Conservation (phyloP, 1,140 invertebrate genomes). For the Neotoxoptera formosana region DNA sequence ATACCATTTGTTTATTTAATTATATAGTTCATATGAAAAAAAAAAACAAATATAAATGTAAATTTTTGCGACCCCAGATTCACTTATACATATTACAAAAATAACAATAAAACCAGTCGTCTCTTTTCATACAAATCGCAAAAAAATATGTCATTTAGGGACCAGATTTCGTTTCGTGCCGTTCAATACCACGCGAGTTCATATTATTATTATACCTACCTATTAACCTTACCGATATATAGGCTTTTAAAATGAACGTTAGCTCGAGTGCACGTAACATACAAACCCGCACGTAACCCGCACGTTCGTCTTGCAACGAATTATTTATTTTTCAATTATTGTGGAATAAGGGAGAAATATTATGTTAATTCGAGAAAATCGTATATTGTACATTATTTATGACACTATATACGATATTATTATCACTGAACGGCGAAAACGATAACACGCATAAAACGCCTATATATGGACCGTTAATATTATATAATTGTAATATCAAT, state of each 20-base stretch:
- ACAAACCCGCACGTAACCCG: not conserved
- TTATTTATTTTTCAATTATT: not conserved
- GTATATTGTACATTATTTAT: not conserved
- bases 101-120: not conserved
- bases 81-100: constrained; percentile 10
- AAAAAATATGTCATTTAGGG: not conserved
- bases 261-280: not conserved
- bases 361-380: not conserved
- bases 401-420: not conserved
- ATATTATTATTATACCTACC: not conserved
- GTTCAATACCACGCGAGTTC: not conserved
- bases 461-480: too few species aligned
- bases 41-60: constrained; percentile 30
- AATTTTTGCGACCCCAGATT: not conserved
- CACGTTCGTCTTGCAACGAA: not conserved
- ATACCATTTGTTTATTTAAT: constrained; percentile 3
- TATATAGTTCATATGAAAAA: constrained; percentile 7
- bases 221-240: not conserved
- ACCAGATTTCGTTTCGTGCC: not conserved
- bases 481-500: too few species aligned
- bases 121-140: not conserved
- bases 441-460: not conserved
- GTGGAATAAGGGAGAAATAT: not conserved
- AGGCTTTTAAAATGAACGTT: not conserved
- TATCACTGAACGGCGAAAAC: not conserved